Conservation (phyloP, 2,797 vertebrate genomes). For the Sphenopsis melanotis region DNA sequence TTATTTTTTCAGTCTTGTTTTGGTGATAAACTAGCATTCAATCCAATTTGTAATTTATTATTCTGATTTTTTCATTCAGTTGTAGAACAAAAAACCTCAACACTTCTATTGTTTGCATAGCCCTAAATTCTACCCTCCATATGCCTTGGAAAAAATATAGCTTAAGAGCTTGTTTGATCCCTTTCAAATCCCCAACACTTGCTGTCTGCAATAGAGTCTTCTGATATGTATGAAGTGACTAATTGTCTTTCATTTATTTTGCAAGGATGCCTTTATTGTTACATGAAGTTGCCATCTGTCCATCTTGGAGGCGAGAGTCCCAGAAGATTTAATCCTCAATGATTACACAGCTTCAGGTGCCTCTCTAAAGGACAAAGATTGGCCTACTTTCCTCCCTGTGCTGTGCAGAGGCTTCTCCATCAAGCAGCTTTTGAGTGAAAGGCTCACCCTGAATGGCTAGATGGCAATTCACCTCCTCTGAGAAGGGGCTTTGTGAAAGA, state of each 20-base stretch:
- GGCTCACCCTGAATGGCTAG: not conserved
- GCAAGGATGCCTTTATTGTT: not conserved
- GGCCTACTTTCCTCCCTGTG: not conserved
- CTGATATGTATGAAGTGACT: not conserved
- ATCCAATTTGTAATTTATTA: not conserved
- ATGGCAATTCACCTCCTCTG: not conserved
- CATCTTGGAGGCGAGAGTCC: not conserved
- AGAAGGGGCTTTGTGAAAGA: not conserved
- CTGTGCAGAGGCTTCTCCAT: not conserved
- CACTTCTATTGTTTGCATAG: not conserved
- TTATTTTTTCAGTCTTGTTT: not conserved
- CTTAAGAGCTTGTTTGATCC: not conserved
- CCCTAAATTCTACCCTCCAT: not conserved
- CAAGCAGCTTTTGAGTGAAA: not conserved
- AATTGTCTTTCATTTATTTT: conserved; percentile 6
- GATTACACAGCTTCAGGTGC: not conserved
- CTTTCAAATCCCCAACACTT: not conserved
- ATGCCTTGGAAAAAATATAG: not conserved
- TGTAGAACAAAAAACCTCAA: not conserved
- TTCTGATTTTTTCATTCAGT: not conserved
- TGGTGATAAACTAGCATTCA: not conserved
- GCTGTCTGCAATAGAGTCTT: not conserved
- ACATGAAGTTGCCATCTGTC: not conserved
- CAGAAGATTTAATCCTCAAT: not conserved
- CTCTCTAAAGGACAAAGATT: not conserved